Percentiles rank a stretch among this genome's conserved stretches.
Evolutionary conservation across 2,113 vertebrate species (phyloP).

Genomic region (Dolichotis patagonum): DNA sequence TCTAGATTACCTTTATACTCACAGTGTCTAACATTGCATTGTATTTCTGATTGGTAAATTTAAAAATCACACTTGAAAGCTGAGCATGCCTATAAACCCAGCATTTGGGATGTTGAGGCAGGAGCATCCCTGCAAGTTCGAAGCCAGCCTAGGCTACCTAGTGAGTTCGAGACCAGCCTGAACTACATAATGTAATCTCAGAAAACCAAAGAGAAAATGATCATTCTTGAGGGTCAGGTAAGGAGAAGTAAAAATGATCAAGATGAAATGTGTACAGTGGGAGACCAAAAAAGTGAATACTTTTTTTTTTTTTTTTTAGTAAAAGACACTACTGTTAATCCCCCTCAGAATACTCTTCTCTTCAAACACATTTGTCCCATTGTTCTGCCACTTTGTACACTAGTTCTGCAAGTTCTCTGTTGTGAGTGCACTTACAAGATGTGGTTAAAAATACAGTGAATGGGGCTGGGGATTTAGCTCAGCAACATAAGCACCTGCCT

Average conservation of each 20-base stretch:
- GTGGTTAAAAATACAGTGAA: background rate
- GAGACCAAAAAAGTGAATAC: background rate
- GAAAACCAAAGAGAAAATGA: background rate
- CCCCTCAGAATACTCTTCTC: no score
- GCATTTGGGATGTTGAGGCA: background rate
- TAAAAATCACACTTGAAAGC: background rate
- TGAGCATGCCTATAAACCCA: background rate
- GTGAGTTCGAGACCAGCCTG: background rate
- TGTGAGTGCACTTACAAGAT: background rate
- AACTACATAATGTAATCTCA: background rate
- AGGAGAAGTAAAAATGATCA: background rate
- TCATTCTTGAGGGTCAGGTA: background rate
- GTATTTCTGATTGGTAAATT: background rate
- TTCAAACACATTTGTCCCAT: background rate
- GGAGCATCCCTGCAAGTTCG: background rate
- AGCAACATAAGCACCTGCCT: no score
- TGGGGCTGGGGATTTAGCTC: no score
- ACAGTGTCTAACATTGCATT: background rate
- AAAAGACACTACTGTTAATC: background rate
- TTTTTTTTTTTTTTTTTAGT: background rate
- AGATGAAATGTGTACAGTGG: background rate
- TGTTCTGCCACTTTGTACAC: background rate
- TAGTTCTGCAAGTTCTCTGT: background rate
- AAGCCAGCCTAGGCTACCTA: background rate
- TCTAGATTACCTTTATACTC: constrained; percentile 7